Evolutionary conservation across 2,888 invertebrate genomes (phyloP), one percentile per base, ranked within the genome.

Genomic region (Nephrocerus scutellatus): DNA sequence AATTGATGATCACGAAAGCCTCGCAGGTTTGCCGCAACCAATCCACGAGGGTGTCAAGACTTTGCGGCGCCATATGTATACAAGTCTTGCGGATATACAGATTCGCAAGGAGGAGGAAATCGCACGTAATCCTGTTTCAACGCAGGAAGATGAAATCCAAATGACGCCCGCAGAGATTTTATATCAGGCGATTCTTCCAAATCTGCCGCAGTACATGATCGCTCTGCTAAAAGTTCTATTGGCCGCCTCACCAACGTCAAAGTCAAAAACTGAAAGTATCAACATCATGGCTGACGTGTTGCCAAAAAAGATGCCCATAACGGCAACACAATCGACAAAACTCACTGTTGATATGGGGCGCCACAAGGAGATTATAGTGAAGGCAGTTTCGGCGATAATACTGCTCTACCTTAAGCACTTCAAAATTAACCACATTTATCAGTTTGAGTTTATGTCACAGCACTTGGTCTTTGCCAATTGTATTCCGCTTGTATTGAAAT

Each of bases 391-490:
- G 28, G 87, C 86, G 12, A 87, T 96, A 52, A 72, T 97, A 37
- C 70, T 98, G 41, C 72, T 97, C 8, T 76, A 97, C 36, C 71
- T 98, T 49, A 99, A 99, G 71, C 96, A 98, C 72, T 92, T 97
- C 59, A 97, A 97, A 70, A 66, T 77, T 43, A 98, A 96, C 71
- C 98, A 98, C 71, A 78, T 97, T 30, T 98, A 96, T 68, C 98
- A 99, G 72, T 98, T 97, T 73, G 98, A 99, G 70, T 97, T 91
- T 63, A 91, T 97, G 84, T 91, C 93, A 2, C 96, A 98, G 69
- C 96, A 98, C 72, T 74, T 98, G 52, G 95, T 98, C 8, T 97
- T 97, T 71, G 97, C 97, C 42, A 98, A 98, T 67, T 98, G 97
- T 63, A 95, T 99, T 68, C 98, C 98, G 1, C 72, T 98, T 45